Percentiles rank a stretch among this genome's conserved stretches.
Conservation (phyloP, 2,888 invertebrate genomes). For the Amaurobius ferox region DNA sequence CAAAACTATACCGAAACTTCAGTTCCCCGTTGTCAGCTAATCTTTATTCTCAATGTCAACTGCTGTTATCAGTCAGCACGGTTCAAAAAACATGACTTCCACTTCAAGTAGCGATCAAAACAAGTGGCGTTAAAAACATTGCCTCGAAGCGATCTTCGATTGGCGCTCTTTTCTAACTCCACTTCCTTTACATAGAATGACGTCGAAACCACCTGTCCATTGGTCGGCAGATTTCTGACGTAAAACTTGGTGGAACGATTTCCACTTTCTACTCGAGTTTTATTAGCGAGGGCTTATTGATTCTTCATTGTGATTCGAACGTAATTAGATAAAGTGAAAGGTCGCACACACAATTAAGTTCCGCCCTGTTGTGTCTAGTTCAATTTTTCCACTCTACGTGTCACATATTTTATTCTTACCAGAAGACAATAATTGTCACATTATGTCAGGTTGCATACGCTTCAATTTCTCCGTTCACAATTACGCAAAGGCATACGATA, state of each 20-base stretch:
- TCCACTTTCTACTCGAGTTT: constrained; percentile 35
- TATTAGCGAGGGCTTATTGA: constrained; percentile 23
- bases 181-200: constrained; percentile 22
- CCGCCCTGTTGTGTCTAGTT: too few species aligned
- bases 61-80: not conserved
- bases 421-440: too few species aligned
- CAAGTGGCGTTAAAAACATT: constrained; percentile 1
- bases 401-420: too few species aligned
- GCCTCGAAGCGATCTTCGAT: not conserved
- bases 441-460: too few species aligned
- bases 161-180: not conserved
- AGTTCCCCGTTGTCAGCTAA: too few species aligned
- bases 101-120: not conserved
- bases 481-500: too few species aligned
- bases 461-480: too few species aligned
- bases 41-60: too few species aligned
- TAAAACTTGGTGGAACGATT: constrained; percentile 33
- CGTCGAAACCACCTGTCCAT: constrained; percentile 23
- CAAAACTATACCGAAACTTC: too few species aligned
- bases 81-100: not conserved
- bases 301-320: not conserved
- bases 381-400: too few species aligned
- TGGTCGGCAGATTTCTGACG: constrained; percentile 37
- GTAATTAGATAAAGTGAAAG: too few species aligned
- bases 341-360: too few species aligned